Evolutionary conservation across 2,888 invertebrate genomes (phyloP).

Genomic region (Norana najaformis): DNA sequence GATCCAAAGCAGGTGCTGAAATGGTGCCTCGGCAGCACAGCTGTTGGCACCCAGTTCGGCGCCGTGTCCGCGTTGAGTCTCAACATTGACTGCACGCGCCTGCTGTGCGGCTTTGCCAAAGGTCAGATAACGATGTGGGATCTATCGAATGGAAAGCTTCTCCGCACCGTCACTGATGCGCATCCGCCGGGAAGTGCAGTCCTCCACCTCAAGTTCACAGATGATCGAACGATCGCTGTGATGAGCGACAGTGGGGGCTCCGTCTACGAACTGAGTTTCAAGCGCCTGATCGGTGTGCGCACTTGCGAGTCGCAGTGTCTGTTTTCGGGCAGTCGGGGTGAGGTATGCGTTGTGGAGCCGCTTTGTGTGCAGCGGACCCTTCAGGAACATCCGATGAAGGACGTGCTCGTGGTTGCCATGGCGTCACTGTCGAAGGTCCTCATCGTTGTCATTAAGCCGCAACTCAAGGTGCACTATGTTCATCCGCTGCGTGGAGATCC

Average conservation of each 20-base stretch:
- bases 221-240: slow-evolving; percentile 75
- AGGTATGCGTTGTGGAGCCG: slow-evolving; percentile 79
- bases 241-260: slow-evolving; percentile 92
- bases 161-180: slow-evolving; percentile 75
- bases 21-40: slow-evolving; percentile 76
- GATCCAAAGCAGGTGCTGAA: slow-evolving; percentile 73
- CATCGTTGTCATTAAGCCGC: slow-evolving; percentile 77
- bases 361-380: slow-evolving; percentile 67
- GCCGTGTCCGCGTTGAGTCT: slow-evolving; percentile 74
- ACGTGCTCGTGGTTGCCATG: slow-evolving; percentile 82
- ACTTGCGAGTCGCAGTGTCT: slow-evolving; percentile 85
- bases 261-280: slow-evolving; percentile 89
- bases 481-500: slow-evolving; percentile 62
- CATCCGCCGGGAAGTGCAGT: slow-evolving; percentile 84
- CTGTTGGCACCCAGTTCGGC: slow-evolving; percentile 75
- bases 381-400: slow-evolving; percentile 72
- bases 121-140: slow-evolving; percentile 90
- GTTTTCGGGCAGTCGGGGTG: slow-evolving; percentile 95
- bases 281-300: slow-evolving; percentile 79
- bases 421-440: slow-evolving; percentile 88
- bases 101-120: slow-evolving; percentile 79
- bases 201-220: slow-evolving; percentile 76
- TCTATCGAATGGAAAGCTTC: slow-evolving; percentile 74
- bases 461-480: slow-evolving; percentile 69
- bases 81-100: slow-evolving; percentile 81